Evolutionary conservation across 2,888 invertebrate species (phyloP).

Genomic region (Bimastos eiseni): DNA sequence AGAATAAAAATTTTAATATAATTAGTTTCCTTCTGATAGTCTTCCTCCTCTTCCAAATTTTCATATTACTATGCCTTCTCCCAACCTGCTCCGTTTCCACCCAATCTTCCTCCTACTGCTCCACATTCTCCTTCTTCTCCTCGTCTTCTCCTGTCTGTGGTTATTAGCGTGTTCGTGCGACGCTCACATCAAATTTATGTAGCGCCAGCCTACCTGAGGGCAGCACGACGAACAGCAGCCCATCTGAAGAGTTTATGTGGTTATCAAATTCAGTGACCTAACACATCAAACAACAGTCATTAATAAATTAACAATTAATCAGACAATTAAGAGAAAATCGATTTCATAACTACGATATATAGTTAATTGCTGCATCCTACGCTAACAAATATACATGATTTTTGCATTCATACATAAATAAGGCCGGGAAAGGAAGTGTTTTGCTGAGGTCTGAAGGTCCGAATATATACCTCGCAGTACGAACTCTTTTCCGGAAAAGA

Average conservation of each 20-base stretch:
- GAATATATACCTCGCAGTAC: too few species aligned
- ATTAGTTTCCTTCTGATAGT: background rate
- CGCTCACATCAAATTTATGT: background rate
- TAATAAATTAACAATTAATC: background rate
- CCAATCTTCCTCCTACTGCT: background rate
- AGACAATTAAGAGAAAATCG: background rate
- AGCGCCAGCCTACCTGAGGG: background rate
- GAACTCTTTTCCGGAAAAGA: too few species aligned
- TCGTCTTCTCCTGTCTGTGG: background rate
- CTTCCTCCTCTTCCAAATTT: background rate
- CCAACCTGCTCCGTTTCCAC: too few species aligned
- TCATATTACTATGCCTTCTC: too few species aligned
- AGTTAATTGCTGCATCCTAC: background rate
- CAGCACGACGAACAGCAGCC: background rate
- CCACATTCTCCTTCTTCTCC: background rate
- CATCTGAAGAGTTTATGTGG: background rate
- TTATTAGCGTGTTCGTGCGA: background rate
- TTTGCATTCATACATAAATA: too few species aligned
- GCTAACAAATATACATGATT: background rate
- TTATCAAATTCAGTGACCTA: background rate
- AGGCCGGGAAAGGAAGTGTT: too few species aligned
- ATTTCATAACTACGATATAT: background rate
- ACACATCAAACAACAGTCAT: background rate
- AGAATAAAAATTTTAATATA: too few species aligned
- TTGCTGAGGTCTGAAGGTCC: too few species aligned